Evolutionary conservation across 2,888 invertebrate species (phyloP), one percentile per base, ranked within the genome.

Genomic region (Glyphotaelius pellucidus): DNA sequence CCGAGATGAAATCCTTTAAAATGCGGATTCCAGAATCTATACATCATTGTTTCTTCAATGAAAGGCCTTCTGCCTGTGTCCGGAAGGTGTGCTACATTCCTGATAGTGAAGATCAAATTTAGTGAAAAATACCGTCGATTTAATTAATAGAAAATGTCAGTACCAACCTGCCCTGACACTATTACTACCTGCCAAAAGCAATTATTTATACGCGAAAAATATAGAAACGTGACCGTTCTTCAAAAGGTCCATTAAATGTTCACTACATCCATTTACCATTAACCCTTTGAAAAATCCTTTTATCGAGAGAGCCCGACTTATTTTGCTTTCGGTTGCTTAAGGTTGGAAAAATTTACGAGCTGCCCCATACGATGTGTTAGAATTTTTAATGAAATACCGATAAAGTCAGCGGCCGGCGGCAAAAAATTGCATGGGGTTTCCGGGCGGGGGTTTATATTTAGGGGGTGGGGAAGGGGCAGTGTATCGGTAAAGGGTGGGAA

Each of bases 371-470:
- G 38, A 42, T n/a, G 90, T 32, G 90, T 86, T 90, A 90, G 90
- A 86, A 86, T 90, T 90, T 90, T 86, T 90, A 86, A 90, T 90
- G 90, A 90, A 85, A 79, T 90, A 31, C 80, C 90, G 85, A 90
- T 90, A 80, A 80, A 86, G 86, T 86, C 85, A 86, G n/a, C 52
- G 90, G 79, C 38, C n/a, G 19, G 52, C 4, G 67, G 19, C 32
- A n/a, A 86, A 86, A 38, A 86, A 86, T 25, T 67, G 88, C 88
- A 88, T 12, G 79, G 35, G 15, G 79, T 52, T 31, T 88, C 32
- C 12, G 35, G 38, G 31, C 25, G 86, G 52, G 32, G 30, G 79
- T 9, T 9, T 30, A 67, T 1, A 67, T 52, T 52, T 30, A 52
- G 87, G 42, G 52, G 31, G 30, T 12, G 31, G 25, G 87, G 12